These are phyloP conservation scores for Parotia lawesii DNA, from an alignment of 2,113 vertebrate species.

Conservation along the genomic window DNA sequence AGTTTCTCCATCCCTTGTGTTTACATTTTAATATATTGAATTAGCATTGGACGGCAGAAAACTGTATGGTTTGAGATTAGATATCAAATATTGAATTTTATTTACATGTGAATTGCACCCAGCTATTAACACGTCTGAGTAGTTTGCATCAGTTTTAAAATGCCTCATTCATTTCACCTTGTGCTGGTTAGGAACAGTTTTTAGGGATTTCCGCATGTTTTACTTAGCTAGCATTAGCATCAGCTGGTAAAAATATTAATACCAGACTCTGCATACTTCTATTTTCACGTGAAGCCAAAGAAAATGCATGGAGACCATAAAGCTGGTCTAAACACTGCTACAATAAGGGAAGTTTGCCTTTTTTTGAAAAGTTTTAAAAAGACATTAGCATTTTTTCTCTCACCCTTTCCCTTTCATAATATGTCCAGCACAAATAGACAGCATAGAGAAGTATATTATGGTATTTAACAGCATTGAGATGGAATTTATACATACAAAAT, in stretches of 20 bases:
- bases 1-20: background rate
- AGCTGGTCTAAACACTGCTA: background rate
- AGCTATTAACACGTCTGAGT: background rate
- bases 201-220: background rate
- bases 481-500: background rate
- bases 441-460: background rate
- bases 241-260: background rate
- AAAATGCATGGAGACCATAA: background rate
- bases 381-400: background rate
- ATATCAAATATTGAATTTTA: background rate
- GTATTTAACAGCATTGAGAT: background rate
- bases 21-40: background rate
- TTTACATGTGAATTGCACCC: background rate
- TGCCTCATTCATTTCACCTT: background rate
- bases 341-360: background rate
- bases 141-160: background rate
- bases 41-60: background rate
- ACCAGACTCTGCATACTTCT: background rate
- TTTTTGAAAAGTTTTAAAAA: background rate
- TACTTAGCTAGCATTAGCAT: background rate
- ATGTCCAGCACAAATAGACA: background rate
- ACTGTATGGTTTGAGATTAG: background rate
- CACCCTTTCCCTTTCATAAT: background rate
- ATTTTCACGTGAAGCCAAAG: background rate
- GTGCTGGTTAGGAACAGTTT: background rate